A percentile compares a stretch with the other conserved stretches of the same genome.
Evolutionary conservation across 2,113 vertebrate genomes (phyloP).

Genomic region (Chitala chitala): DNA sequence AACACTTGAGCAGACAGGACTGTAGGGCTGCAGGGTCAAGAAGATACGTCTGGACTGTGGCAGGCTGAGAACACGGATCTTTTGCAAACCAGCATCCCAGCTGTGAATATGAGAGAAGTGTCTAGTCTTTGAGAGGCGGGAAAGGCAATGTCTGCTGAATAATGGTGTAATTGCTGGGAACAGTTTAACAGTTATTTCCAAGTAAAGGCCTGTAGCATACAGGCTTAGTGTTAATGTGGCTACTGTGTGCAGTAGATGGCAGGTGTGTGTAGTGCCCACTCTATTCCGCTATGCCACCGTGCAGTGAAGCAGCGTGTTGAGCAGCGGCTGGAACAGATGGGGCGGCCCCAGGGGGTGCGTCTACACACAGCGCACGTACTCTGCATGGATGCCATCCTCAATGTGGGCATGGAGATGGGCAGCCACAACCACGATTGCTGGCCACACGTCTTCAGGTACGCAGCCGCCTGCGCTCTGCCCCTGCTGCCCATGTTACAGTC

Average conservation of each 20-base stretch:
- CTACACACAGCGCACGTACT: slow-evolving; percentile 81
- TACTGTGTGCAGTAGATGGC: too few species aligned
- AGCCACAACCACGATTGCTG: slow-evolving; percentile 87
- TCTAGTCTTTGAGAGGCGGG: too few species aligned
- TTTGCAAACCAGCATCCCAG: too few species aligned
- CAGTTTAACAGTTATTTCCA: not conserved
- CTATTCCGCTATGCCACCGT: slow-evolving; percentile 4
- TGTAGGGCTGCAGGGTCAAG: not conserved
- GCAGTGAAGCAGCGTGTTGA: slow-evolving; percentile 81
- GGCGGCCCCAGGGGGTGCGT: slow-evolving; percentile 71
- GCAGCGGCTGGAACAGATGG: slow-evolving; percentile 83
- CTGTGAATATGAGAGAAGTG: too few species aligned
- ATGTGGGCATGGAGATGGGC: slow-evolving; percentile 84
- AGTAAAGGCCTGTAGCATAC: not conserved
- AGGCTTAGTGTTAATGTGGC: too few species aligned
- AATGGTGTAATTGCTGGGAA: too few species aligned
- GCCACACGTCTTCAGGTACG: slow-evolving; percentile 82
- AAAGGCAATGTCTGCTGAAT: too few species aligned
- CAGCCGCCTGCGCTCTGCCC: not conserved
- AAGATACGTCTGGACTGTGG: not conserved
- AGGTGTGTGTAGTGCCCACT: not conserved
- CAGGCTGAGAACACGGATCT: too few species aligned
- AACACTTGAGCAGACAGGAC: not conserved
- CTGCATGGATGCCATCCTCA: slow-evolving; percentile 89
- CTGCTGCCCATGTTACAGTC: not conserved